phyloP scores from a whole-genome alignment of 2,888 invertebrate species.

The Phlogophora meticulosa region DNA sequence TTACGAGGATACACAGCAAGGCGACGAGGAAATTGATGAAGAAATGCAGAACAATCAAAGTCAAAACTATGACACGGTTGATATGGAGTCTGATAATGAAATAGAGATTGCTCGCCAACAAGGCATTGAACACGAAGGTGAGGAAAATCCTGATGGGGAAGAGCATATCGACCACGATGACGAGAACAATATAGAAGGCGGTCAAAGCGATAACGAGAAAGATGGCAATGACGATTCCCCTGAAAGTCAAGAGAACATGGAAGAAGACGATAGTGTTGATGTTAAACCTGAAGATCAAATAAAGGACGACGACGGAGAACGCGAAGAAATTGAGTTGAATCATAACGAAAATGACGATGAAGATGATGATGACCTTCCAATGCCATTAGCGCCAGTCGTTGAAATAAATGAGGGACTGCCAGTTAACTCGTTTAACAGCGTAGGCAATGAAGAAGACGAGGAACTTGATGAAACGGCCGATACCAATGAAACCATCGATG shows the following conservation, averaged over 20 bases:
- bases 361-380: conserved; percentile 83
- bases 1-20: conserved; percentile 78
- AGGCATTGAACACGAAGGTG: conserved; percentile 73
- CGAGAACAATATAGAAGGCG: conserved; percentile 72
- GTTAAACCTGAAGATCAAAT: conserved; percentile 70
- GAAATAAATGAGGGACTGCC: conserved; percentile 88
- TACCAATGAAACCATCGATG: conserved; percentile 78
- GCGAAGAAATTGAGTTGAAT: conserved; percentile 75
- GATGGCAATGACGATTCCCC: conserved; percentile 72
- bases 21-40: conserved; percentile 75
- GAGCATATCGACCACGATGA: conserved; percentile 66
- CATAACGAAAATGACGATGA: conserved; percentile 78
- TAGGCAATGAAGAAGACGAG: conserved; percentile 81
- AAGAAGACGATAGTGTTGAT: conserved; percentile 71
- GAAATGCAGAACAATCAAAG: conserved; percentile 77
- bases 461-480: conserved; percentile 75
- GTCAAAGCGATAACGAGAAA: conserved; percentile 75
- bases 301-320: conserved; percentile 69
- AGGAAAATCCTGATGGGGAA: conserved; percentile 68
- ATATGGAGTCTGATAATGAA: conserved; percentile 89
- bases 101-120: conserved; percentile 87
- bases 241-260: conserved; percentile 74
- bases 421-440: conserved; percentile 81
- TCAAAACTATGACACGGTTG: conserved; percentile 87
- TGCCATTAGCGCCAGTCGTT: conserved; percentile 82